Evolutionary conservation across 2,888 invertebrate species (phyloP).

Genomic region (Temnothorax unifasciatus): DNA sequence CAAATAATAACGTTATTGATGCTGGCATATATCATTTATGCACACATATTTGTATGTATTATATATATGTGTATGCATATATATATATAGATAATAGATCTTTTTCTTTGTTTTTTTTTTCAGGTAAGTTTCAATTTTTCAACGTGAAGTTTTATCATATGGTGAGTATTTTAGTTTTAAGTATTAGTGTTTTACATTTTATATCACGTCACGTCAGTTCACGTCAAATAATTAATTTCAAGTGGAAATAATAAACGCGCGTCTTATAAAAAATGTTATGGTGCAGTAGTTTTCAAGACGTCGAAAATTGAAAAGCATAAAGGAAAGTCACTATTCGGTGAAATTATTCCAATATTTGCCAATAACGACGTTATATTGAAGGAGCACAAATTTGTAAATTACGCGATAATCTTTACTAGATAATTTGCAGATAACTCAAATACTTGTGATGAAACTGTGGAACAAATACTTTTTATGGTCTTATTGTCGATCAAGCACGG

Average conservation of each 20-base stretch:
- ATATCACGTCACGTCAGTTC: not conserved
- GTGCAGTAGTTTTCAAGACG: not conserved
- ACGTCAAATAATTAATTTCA: not conserved
- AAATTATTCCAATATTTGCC: not conserved
- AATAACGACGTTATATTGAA: not conserved
- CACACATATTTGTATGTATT: too few species aligned
- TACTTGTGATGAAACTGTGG: conserved; percentile 71
- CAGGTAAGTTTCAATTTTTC: conserved; percentile 49
- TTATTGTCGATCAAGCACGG: not conserved
- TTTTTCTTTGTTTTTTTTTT: conserved; percentile 55
- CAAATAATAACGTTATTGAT: not conserved
- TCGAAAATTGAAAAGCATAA: not conserved
- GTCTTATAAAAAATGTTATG: too few species aligned
- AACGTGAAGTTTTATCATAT: not conserved
- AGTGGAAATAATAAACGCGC: not conserved
- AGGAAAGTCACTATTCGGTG: not conserved
- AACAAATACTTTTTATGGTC: not conserved
- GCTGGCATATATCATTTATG: not conserved
- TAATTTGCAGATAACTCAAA: conserved; percentile 65
- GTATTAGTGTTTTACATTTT: not conserved
- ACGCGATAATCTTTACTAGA: conserved; percentile 60
- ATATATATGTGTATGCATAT: too few species aligned
- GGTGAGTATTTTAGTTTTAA: not conserved
- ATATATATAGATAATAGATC: not conserved
- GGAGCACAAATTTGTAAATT: conserved; percentile 51